These are phyloP conservation scores for pig (Sus scrofa) DNA, from an alignment of 2,113 vertebrate genomes.

Conservation along the genomic window DNA sequence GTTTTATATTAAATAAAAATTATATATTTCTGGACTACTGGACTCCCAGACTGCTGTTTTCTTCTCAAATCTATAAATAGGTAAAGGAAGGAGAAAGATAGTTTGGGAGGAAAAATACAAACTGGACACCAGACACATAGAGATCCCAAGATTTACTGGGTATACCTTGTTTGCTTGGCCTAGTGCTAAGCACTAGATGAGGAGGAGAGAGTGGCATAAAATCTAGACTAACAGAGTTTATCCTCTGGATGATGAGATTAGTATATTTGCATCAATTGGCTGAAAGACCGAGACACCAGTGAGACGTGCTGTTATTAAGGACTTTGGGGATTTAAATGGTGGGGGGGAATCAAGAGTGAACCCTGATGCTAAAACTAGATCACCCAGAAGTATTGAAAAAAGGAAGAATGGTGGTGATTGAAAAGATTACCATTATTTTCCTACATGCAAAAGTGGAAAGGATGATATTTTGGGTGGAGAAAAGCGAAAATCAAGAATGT, in stretches of 20 bases:
- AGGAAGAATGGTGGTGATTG: not conserved
- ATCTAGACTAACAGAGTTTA: not conserved
- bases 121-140: not conserved
- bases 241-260: not conserved
- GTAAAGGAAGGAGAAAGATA: not conserved
- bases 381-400: not conserved
- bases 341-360: not conserved
- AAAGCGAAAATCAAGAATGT: not conserved
- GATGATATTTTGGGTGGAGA: not conserved
- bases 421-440: not conserved
- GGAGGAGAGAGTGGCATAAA: not conserved
- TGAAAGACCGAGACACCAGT: not conserved
- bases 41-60: not conserved
- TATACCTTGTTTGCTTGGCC: not conserved
- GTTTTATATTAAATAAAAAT: constrained; percentile 9
- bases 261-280: not conserved
- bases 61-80: not conserved
- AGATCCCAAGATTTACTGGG: not conserved
- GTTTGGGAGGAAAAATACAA: not conserved
- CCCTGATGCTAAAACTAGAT: not conserved
- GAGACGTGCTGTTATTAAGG: not conserved
- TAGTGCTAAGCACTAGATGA: not conserved
- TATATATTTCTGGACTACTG: constrained; percentile 36
- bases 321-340: not conserved
- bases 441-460: not conserved